These are phyloP conservation scores for Cryptocephalus primarius DNA, from an alignment of 2,888 invertebrate species.

Conservation along the genomic window DNA sequence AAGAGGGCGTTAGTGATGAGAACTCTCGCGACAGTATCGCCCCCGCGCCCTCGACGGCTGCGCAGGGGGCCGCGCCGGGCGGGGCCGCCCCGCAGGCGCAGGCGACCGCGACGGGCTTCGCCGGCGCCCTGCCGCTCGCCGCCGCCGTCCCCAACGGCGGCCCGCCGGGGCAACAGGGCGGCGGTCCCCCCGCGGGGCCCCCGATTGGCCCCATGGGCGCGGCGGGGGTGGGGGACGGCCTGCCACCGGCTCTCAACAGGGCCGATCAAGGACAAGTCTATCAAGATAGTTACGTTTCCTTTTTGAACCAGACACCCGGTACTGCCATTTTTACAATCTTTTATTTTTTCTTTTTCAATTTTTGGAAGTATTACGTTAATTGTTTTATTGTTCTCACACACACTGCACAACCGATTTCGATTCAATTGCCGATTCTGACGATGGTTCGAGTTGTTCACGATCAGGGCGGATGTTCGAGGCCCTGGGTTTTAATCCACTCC, in stretches of 20 bases:
- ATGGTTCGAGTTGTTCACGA: too few relatives aligned
- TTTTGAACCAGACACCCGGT: slow-evolving; percentile 48
- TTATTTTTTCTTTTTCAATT: background rate
- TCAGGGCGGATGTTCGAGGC: too few relatives aligned
- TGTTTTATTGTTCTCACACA: too few relatives aligned
- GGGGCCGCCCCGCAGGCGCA: slow-evolving; percentile 19
- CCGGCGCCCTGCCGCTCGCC: background rate
- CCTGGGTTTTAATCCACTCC: too few relatives aligned
- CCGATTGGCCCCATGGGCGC: slow-evolving; percentile 10
- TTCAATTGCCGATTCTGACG: too few relatives aligned
- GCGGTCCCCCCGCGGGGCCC: slow-evolving; percentile 6
- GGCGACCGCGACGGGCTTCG: too few relatives aligned
- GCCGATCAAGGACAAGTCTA: slow-evolving; percentile 41
- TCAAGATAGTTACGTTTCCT: slow-evolving; percentile 58
- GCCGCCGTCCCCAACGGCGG: background rate
- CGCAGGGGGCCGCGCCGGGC: slow-evolving; percentile 28
- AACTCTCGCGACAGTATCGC: slow-evolving; percentile 38
- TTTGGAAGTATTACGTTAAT: background rate
- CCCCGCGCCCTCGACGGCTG: slow-evolving; percentile 28
- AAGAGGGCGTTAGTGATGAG: slow-evolving; percentile 44
- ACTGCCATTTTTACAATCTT: slow-evolving; percentile 30
- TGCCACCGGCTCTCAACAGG: slow-evolving; percentile 24
- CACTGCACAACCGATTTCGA: too few relatives aligned
- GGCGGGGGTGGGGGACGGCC: slow-evolving; percentile 19
- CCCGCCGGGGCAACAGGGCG: slow-evolving; percentile 4